phyloP scores from a whole-genome alignment of 2,888 invertebrate species.

The Rhyacophila evoluta region DNA sequence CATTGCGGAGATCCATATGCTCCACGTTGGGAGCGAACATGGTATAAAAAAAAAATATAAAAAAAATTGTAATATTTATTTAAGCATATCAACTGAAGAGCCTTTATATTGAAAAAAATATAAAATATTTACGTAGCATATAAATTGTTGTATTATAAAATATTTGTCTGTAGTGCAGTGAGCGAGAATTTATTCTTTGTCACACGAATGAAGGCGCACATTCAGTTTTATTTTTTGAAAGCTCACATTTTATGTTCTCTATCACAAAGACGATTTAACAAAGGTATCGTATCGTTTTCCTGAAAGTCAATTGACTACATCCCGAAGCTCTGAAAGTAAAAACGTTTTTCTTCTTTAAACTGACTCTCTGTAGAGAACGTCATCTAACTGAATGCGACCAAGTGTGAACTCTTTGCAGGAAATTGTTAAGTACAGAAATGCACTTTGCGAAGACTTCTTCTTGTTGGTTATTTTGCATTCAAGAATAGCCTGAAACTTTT shows the following conservation, averaged over 20 bases:
- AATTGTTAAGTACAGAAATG: slow-evolving; percentile 54
- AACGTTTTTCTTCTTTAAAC: slow-evolving; percentile 29
- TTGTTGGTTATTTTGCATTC: slow-evolving; percentile 46
- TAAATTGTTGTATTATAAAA: too few species aligned
- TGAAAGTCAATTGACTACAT: slow-evolving; percentile 44
- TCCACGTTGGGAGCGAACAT: too few species aligned
- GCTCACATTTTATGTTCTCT: slow-evolving; percentile 1
- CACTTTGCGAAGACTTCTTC: slow-evolving; percentile 44
- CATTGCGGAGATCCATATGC: too few species aligned
- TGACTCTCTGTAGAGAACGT: slow-evolving; percentile 32
- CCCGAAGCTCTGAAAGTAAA: slow-evolving; percentile 30
- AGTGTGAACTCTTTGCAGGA: slow-evolving; percentile 50
- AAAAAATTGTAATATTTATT: too few species aligned
- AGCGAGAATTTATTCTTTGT: neutral
- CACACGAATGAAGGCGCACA: neutral
- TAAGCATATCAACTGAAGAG: too few species aligned
- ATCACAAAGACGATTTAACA: slow-evolving; percentile 19
- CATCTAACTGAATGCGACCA: slow-evolving; percentile 47
- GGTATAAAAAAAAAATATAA: too few species aligned
- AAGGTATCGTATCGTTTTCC: slow-evolving; percentile 40
- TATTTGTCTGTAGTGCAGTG: neutral
- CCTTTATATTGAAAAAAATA: too few species aligned
- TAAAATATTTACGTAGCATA: too few species aligned
- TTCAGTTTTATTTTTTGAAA: neutral
- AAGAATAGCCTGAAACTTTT: slow-evolving; percentile 35